Evolutionary conservation across 2,888 invertebrate genomes (phyloP).

Genomic region (Entomobrya proxima): DNA sequence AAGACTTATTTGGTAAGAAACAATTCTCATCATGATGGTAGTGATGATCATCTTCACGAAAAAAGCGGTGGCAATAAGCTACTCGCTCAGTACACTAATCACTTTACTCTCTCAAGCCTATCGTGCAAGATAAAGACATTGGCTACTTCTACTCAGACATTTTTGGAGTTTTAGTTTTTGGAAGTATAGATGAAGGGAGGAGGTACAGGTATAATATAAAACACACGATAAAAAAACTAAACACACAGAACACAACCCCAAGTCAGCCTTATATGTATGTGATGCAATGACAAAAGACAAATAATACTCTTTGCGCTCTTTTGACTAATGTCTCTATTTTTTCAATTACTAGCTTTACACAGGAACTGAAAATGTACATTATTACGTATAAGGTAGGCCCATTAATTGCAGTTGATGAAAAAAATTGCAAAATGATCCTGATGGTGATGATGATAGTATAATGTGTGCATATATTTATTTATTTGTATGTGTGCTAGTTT

Average conservation of each 20-base stretch:
- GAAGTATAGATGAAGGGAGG: background rate
- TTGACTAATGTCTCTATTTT: slow-evolving; percentile 32
- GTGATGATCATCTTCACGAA: too few species aligned
- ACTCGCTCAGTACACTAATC: background rate
- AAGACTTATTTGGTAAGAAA: slow-evolving; percentile 59
- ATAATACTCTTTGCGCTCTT: background rate
- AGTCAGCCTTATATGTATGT: slow-evolving; percentile 38
- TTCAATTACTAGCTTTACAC: background rate
- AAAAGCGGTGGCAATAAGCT: slow-evolving; percentile 44
- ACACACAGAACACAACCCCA: background rate
- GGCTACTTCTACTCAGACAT: background rate
- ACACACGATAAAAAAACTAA: background rate
- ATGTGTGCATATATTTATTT: background rate
- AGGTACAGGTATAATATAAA: background rate
- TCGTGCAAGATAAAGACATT: background rate
- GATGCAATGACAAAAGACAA: slow-evolving; percentile 34
- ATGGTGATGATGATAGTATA: background rate
- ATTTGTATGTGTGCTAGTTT: slow-evolving; percentile 28
- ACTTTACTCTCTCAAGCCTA: too few species aligned
- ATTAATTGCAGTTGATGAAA: slow-evolving; percentile 60
- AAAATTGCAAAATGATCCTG: slow-evolving; percentile 20
- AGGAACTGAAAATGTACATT: too few species aligned
- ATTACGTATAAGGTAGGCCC: slow-evolving; percentile 22
- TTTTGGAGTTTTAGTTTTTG: background rate
- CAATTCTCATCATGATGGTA: slow-evolving; percentile 16